A percentile compares a stretch with the other conserved stretches of the same genome.
Conservation (phyloP, 2,797 vertebrate genomes). For the Pempheris klunzingeri region DNA sequence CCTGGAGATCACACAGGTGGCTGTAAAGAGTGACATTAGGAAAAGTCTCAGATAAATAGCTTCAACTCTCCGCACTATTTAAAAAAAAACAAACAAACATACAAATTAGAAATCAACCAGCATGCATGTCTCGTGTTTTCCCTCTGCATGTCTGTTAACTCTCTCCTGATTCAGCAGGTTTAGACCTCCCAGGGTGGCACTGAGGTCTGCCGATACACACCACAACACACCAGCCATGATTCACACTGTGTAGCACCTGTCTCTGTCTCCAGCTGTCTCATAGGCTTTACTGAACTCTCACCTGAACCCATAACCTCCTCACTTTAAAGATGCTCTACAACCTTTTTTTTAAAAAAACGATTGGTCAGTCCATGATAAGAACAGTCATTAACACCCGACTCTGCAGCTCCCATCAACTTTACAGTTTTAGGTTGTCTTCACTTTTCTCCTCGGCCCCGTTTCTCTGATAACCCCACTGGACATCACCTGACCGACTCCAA, state of each 20-base stretch:
- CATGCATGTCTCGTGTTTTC: not conserved
- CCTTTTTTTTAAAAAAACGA: no score
- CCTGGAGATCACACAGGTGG: not conserved
- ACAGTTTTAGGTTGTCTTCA: not conserved
- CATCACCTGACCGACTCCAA: not conserved
- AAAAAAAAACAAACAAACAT: not conserved
- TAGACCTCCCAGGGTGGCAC: constrained; percentile 21
- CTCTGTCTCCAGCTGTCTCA: constrained; percentile 34
- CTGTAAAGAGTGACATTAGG: not conserved
- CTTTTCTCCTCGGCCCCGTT: not conserved
- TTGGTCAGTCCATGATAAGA: no score
- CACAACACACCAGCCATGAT: not conserved
- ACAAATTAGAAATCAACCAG: not conserved
- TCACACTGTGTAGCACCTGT: constrained; percentile 19
- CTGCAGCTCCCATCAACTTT: not conserved
- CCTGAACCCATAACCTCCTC: not conserved
- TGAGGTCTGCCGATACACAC: constrained; percentile 12
- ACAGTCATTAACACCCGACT: no score
- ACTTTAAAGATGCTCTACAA: not conserved
- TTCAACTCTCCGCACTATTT: not conserved
- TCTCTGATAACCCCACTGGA: not conserved
- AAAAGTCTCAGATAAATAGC: no score
- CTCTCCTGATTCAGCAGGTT: constrained; percentile 51
- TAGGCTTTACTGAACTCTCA: not conserved
- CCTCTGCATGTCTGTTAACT: not conserved